phyloP scores from a whole-genome alignment of 2,113 vertebrate genomes.

The Pteropus alecto region DNA sequence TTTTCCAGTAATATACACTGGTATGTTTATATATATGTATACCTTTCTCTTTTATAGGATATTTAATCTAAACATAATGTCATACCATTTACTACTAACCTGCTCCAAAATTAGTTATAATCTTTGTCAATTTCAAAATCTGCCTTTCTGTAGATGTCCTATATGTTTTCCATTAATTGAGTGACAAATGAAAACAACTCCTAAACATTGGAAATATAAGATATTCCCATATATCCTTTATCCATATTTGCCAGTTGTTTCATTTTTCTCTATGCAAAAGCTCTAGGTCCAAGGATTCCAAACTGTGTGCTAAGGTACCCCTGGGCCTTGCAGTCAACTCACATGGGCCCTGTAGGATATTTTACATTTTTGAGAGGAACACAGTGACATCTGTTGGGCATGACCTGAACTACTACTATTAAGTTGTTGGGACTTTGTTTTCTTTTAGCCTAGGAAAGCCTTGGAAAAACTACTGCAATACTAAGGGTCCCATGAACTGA shows the following conservation, averaged over 20 bases:
- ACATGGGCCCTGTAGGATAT: neutral
- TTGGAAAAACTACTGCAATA: neutral
- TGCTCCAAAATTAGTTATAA: neutral
- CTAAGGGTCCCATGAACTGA: neutral
- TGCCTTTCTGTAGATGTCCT: neutral
- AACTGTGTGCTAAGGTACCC: neutral
- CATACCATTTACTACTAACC: neutral
- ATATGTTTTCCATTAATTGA: neutral
- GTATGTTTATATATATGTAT: neutral
- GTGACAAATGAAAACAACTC: neutral
- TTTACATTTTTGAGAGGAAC: slow-evolving; percentile 50
- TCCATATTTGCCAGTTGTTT: neutral
- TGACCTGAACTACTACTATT: slow-evolving; percentile 46
- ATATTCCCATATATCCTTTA: neutral
- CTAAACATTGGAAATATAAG: slow-evolving; percentile 10
- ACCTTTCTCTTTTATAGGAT: neutral
- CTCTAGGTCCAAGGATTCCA: neutral
- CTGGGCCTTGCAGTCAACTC: neutral
- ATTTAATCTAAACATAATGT: slow-evolving; percentile 2
- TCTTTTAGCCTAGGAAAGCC: neutral
- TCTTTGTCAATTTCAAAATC: neutral
- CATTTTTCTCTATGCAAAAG: neutral
- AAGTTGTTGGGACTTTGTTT: neutral
- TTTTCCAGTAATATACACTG: neutral
- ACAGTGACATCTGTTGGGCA: slow-evolving; percentile 66